These are phyloP conservation scores for Actinemys pallida DNA, from an alignment of 2,113 vertebrate genomes.

Conservation along the genomic window DNA sequence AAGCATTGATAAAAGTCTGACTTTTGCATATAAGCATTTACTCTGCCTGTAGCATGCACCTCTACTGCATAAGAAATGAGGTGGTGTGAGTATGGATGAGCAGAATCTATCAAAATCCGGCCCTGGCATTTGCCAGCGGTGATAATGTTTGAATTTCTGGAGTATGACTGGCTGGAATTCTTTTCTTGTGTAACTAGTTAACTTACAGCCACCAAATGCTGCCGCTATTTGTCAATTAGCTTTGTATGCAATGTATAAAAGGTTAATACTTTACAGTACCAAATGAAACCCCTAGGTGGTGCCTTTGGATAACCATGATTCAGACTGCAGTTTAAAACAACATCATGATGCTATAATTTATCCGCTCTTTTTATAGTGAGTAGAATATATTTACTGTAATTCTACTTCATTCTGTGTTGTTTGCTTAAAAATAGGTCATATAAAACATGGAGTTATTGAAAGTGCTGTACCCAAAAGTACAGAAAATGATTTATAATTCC, in stretches of 20 bases:
- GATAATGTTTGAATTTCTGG: fast-evolving
- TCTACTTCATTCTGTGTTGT: fast-evolving
- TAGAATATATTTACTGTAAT: fast-evolving
- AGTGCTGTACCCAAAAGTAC: fast-evolving
- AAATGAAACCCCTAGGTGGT: background rate
- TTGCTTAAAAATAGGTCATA: background rate
- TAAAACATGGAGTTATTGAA: background rate
- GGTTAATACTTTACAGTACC: fast-evolving
- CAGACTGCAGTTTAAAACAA: fast-evolving
- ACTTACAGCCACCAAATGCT: fast-evolving
- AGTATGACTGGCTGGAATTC: fast-evolving
- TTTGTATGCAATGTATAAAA: fast-evolving
- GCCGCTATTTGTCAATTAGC: fast-evolving
- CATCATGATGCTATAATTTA: background rate
- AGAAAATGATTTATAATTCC: background rate
- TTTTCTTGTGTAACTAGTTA: background rate
- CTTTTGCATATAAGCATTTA: fast-evolving
- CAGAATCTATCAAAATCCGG: fast-evolving
- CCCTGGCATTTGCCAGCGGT: background rate
- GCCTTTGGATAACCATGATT: background rate
- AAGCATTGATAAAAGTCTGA: background rate
- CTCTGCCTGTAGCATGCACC: background rate
- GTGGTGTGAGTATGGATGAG: fast-evolving
- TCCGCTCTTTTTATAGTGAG: too few species aligned
- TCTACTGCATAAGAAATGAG: background rate